Base-by-base conservation (phyloP, 2,113 vertebrate species). In the Verasper variegatus region DNA sequence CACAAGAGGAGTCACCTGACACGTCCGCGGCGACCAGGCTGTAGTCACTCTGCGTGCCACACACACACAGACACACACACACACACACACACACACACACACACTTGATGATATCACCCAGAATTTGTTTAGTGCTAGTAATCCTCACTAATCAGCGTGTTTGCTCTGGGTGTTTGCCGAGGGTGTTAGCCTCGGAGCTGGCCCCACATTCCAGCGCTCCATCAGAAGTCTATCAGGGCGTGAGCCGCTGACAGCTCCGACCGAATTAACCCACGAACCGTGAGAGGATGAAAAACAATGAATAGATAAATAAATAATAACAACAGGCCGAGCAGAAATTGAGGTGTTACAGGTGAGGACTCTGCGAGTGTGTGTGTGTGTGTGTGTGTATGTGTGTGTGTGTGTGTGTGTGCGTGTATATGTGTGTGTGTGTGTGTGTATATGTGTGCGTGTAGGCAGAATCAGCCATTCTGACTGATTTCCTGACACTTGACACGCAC, bases 401-500 rank as follows among this genome's bases (percentile, higher is more conserved):
- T 47, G 77, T 21, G 51, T 59, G 31, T 55, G 78, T 68, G 69
- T 27, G 37, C 51, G 70, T 76, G 76, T 15, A n/a, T n/a, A n/a
- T n/a, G n/a, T n/a, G n/a, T n/a, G n/a, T n/a, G n/a, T n/a, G n/a
- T n/a, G 37, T 20, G 24, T 56, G 58, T 72, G 15, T 64, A 35
- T 55, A 73, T 68, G 72, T 56, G 62, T n/a, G 21, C 69, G 83
- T 74, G 83, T 40, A 40, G 45, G 77, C 85, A 82, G 64, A 81
- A 90, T 86, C 86, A 86, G 78, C 76, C 78, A 84, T 85, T 90
- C 88, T 89, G 86, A 89, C 88, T 86, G 92, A 88, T 88, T 92
- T 86, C 76, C 88, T 89, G 91, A 92, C 85, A 87, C 86, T 87
- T 92, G 92, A 91, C 90, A 90, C 91, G 90, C 89, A 86, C 82